Base-by-base conservation (phyloP, 2,797 vertebrate species). In the Saxicola maurus region DNA sequence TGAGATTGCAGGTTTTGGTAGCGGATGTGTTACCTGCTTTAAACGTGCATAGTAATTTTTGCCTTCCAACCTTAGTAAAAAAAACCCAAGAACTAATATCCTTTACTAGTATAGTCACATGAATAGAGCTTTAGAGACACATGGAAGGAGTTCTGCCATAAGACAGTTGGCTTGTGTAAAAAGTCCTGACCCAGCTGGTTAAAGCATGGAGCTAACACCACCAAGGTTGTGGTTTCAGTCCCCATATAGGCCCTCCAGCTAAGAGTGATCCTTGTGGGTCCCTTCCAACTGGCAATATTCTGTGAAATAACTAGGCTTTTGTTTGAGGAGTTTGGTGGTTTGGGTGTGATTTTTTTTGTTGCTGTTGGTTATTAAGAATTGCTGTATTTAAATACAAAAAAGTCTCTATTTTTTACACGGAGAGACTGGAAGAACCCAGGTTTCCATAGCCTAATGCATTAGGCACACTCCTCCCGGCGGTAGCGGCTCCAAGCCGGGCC, bases 301-400 rank as follows among this genome's bases (percentile, higher is more conserved):
- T 51, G 24, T 68, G 42, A 62, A 68, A 61, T 38, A 75, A 45
- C 17, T 0, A 37, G 6, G 12, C 7, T 35, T 75, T 57, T 19
- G 10, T 8, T 60, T 3, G 13, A 2, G 24, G 3, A 1, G 3
- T 3, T 40, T 42, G 10, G 8, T 82, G 19, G 13, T n/a, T 62
- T 56, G 10, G 7, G 10, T 38, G 35, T 43, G 27, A 12, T 0
- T 17, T 31, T 24, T 45, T 9, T n/a, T 46, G 6, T 49, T 49
- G 17, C 12, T 43, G 11, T 20, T 43, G 8, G 11, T 23, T 43
- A 17, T 30, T 11, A 48, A 27, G 25, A 46, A 42, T 0, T 7
- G 13, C 24, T 64, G 7, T 23, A 11, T 27, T 51, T 57, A 42
- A 60, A 17, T 28, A n/a, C 5, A 19, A 35, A 40, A 20, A 23